phyloP scores from a whole-genome alignment of 2,888 invertebrate species.

The Cyclophora albipunctata region DNA sequence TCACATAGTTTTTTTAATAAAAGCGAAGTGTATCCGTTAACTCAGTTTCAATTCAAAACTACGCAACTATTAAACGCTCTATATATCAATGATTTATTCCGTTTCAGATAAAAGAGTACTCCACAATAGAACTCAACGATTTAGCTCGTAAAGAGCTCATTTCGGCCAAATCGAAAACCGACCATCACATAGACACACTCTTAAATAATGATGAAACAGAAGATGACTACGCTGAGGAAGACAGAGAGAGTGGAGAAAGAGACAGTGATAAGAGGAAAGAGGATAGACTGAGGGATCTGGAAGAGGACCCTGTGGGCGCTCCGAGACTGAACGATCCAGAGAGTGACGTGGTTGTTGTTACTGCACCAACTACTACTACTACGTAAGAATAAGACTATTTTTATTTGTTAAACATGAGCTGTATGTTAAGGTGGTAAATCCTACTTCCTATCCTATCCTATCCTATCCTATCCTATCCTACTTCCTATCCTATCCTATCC shows the following conservation, averaged over 20 bases:
- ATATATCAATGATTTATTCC: too few species aligned
- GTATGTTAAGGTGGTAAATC: too few species aligned
- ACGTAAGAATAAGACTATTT: neutral
- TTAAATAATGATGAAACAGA: constrained; percentile 35
- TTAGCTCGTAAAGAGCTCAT: constrained; percentile 50
- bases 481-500: too few species aligned
- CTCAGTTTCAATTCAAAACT: too few species aligned
- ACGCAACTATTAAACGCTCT: too few species aligned
- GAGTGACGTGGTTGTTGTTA: constrained; percentile 51
- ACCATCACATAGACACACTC: constrained; percentile 6
- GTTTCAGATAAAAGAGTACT: constrained; percentile 57
- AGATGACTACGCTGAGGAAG: constrained; percentile 26
- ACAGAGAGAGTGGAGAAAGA: constrained; percentile 15
- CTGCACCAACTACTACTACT: constrained; percentile 34
- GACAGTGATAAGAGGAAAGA: constrained; percentile 32
- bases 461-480: too few species aligned
- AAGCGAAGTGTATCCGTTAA: too few species aligned
- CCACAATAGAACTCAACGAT: constrained; percentile 58
- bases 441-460: too few species aligned
- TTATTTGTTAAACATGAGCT: too few species aligned
- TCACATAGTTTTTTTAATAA: too few species aligned
- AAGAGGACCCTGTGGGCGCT: constrained; percentile 59
- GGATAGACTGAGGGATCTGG: constrained; percentile 49
- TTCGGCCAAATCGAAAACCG: constrained; percentile 22
- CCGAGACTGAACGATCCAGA: constrained; percentile 44